These are phyloP conservation scores for Glaucidium brasilianum DNA, from an alignment of 2,113 vertebrate species.

Conservation along the genomic window DNA sequence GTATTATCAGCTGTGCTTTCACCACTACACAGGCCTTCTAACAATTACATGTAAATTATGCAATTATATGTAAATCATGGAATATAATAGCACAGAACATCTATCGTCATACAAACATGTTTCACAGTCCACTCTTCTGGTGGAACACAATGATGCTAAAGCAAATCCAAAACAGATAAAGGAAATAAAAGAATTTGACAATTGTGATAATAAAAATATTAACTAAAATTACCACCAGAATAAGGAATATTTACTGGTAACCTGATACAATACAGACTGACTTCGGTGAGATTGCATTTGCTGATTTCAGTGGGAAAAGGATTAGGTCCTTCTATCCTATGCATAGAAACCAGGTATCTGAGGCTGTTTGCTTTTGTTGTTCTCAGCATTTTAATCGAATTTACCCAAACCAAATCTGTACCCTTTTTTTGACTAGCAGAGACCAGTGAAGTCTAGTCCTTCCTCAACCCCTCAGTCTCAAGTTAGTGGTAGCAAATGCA, in stretches of 20 bases:
- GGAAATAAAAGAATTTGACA: not conserved
- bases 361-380: not conserved
- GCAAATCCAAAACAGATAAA: not conserved
- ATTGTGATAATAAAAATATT: not conserved
- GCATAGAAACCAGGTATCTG: not conserved
- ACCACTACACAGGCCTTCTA: not conserved
- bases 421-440: not conserved
- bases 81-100: not conserved
- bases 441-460: not conserved
- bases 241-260: not conserved
- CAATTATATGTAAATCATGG: not conserved
- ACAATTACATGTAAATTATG: conserved; percentile 2
- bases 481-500: not conserved
- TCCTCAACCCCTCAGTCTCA: not conserved
- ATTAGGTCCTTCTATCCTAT: conserved; percentile 4
- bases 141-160: not conserved
- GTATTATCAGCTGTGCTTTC: not conserved
- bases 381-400: conserved; percentile 10
- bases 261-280: not conserved
- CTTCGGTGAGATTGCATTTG: not conserved
- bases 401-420: conserved; percentile 3
- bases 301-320: not conserved
- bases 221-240: not conserved
- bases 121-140: not conserved
- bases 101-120: not conserved